Base-by-base conservation (phyloP, 2,113 vertebrate genomes). In the Falco punctatus region DNA sequence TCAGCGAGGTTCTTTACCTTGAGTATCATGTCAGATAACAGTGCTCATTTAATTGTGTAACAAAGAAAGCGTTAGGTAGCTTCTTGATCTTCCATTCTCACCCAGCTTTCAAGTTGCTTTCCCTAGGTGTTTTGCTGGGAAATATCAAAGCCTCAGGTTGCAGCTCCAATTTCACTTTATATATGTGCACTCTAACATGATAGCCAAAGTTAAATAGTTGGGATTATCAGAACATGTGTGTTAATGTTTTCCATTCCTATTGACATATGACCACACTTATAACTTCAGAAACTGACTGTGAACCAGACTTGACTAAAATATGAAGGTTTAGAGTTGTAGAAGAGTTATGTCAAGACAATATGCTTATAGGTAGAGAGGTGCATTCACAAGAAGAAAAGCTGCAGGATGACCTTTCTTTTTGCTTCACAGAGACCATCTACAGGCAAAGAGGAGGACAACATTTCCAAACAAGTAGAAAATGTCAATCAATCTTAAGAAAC, bases 41-140 rank as follows among this genome's bases (percentile, higher is more conserved):
- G n/a, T 0, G 0, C 5, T 70, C 10, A 7, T 94, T 86, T 74
- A n/a, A 22, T 4, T 46, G 13, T 51, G 13, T n/a, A 71, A 32
- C 27, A 78, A 30, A 94, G 12, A 58, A 2, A 71, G 42, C 16
- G 35, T 10, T 74, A 1, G 15, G 20, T 35, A 78, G 40, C 16
- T 48, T 62, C 21, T 46, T 83, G 85, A 40, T 48, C 70, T 78
- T 81, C 28, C 27, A 10, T 51, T 84, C 51, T 59, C 40, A 72
- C 10, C 19, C 52, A 69, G 28, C 23, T 95, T 91, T 86, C 86
- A 87, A 49, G 28, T 15, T 85, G 3, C 11, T 78, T 52, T 89
- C 49, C 24, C 80, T 33, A 62, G 9, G 16, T 73, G 13, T 89
- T 94, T 74, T 73, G 4, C 22, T 84, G 32, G 33, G 24, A 89